Evolutionary conservation across 1,140 invertebrate genomes (phyloP), one percentile per base, ranked within the genome.

Genomic region (Meloidogyne floridensis): DNA sequence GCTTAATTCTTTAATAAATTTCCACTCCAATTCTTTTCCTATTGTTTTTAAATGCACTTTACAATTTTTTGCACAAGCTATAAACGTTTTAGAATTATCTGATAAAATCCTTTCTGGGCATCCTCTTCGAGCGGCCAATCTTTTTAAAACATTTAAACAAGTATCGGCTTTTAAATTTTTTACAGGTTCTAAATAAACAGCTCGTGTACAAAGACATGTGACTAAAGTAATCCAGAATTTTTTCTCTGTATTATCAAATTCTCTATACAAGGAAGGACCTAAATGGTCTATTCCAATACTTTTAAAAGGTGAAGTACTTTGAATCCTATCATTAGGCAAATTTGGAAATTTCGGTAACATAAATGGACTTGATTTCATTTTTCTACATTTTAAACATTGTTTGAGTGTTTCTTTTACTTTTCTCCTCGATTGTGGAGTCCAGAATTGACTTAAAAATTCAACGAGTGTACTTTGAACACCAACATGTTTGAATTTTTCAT

Each of bases 51-150:
- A 74, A 18, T 47, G 11, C 3, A 80, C 43, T 74, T 79, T 65
- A 15, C 80, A n/a, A 7, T 3, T 53, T 15, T 42, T 47, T 4
- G 81, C 51, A 15, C 20, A 82, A 10, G 43, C 11, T 5, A 32
- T 65, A 54, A 82, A 82, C 15, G 84, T 53, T 15, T 43, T 83
- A 8, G 43, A 82, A 65, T 82, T 82, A 53, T 82, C 81, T 42
- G 65, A 56, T 3, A 82, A 42, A 20, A 82, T 75, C 4, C 43
- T 72, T 74, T 18, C n/a, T 20, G 81, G 81, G 1, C 18, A 32
- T 11, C 81, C 81, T 76, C 81, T 18, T 8, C 81, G 51, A 47
- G 42, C 13, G 1, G 53, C 42, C 1, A 82, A 82, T 72, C 81
- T 51, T 53, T 70, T 51, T 10, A 82, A 83, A 15, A 72, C 81